A percentile compares a stretch with the other conserved stretches of the same genome.
These are phyloP conservation scores for Xanthia icteritia DNA, from an alignment of 2,888 invertebrate genomes.

Conservation along the genomic window DNA sequence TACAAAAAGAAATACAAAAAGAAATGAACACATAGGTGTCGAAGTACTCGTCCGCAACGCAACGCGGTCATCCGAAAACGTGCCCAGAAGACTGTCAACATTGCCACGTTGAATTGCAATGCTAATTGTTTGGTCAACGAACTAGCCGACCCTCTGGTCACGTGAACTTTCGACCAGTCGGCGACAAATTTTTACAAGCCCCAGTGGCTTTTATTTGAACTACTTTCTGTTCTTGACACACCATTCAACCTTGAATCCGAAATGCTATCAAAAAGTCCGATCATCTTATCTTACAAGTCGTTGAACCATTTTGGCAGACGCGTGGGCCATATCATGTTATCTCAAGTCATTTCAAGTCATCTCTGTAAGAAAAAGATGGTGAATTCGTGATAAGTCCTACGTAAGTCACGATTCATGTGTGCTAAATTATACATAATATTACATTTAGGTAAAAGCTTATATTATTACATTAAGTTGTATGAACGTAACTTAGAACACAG, in stretches of 20 bases:
- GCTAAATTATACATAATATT: conserved; percentile 31
- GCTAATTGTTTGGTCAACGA: not conserved
- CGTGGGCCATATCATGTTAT: conserved; percentile 59
- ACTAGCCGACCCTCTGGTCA: not conserved
- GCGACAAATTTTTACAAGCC: not conserved
- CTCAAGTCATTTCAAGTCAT: conserved; percentile 25
- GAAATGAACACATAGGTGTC: not conserved
- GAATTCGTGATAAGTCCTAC: conserved; percentile 46
- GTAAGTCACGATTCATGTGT: conserved; percentile 31
- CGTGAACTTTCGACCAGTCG: not conserved
- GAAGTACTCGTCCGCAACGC: not conserved
- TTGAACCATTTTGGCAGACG: conserved; percentile 59
- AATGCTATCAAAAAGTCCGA: conserved; percentile 46
- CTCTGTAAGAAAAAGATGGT: conserved; percentile 36
- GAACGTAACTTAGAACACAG: conserved; percentile 11
- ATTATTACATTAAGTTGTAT: conserved; percentile 15
- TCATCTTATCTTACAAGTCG: conserved; percentile 39
- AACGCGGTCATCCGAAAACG: not conserved
- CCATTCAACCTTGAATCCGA: conserved; percentile 55
- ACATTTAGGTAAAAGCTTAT: conserved; percentile 10
- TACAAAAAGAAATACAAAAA: not conserved
- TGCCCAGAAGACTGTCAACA: not conserved
- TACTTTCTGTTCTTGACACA: conserved; percentile 35
- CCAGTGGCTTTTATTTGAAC: not conserved
- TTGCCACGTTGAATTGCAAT: not conserved